Base-by-base conservation (phyloP, 2,888 invertebrate genomes). In the Liopterus haemorrhoidalis region DNA sequence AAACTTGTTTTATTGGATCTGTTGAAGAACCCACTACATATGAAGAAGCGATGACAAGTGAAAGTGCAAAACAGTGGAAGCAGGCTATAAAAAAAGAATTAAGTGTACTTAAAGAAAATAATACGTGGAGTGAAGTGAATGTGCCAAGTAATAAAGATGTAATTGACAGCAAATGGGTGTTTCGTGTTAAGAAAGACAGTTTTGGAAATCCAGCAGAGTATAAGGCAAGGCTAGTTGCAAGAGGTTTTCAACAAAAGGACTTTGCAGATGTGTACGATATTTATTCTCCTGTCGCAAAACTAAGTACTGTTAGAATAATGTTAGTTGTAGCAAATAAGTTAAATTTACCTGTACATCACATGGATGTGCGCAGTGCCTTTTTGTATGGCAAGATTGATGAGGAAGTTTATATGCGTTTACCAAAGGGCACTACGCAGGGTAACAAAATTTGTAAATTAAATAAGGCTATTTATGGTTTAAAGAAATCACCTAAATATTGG, bases 291-390 rank as follows among this genome's bases (percentile, higher is more conserved):
- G 53, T 52, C 15, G 52, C 50, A 6, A 54, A 51, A 37, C 36
- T 54, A n/a, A 28, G 35, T 24, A 49, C 50, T 8, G 43, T 54
- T 16, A 48, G 55, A 41, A 33, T 51, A 27, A 40, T 55, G 15
- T 39, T 55, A 16, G 46, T 45, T 11, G 20, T 55, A 19, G 49
- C 49, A 38, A 53, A 33, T n/a, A 37, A 42, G 21, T 24, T 37
- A 32, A 31, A 41, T 11, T 37, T 32, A 11, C 37, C 32, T 4
- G 36, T 54, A 9, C 16, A 46, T 25, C 51, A 55, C 25, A 42
- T 51, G 43, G 55, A 55, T 36, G 50, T 53, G 1, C 35, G 28
- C 14, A 46, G 54, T 25, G 54, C 54, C 2, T 54, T 54, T 45
- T 35, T 52, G 12, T 38, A 53, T 37, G 50, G 50, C 1, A 33